Evolutionary conservation across 2,888 invertebrate species (phyloP).

Genomic region (Leptinotarsa tumamoca): DNA sequence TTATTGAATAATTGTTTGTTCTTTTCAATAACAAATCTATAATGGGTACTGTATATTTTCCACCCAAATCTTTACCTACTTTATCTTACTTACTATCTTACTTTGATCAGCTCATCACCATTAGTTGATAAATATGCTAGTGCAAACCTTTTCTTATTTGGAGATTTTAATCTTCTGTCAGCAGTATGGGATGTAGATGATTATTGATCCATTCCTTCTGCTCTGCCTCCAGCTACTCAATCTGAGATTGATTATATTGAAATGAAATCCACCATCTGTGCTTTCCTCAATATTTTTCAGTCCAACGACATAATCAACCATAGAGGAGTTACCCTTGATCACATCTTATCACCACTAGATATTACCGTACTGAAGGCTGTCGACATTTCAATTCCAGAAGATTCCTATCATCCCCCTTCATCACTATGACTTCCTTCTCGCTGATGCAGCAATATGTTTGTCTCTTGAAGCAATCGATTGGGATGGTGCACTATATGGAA

Average conservation of each 20-base stretch:
- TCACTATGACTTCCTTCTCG: too few relatives aligned
- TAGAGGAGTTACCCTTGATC: slow-evolving; percentile 21
- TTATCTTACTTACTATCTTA: slow-evolving; percentile 11
- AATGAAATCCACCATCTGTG: slow-evolving; percentile 21
- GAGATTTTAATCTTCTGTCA: slow-evolving; percentile 22
- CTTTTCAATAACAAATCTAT: slow-evolving; percentile 23
- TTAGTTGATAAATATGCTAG: slow-evolving; percentile 8
- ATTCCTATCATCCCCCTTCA: too few relatives aligned
- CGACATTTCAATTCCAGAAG: slow-evolving; percentile 23
- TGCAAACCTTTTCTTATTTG: slow-evolving; percentile 15
- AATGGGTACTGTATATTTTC: slow-evolving; percentile 25
- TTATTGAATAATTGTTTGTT: slow-evolving; percentile 18
- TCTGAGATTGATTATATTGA: slow-evolving; percentile 25
- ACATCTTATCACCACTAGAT: slow-evolving; percentile 17
- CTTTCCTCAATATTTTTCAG: slow-evolving; percentile 19
- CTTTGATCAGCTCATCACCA: slow-evolving; percentile 20
- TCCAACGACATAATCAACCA: slow-evolving; percentile 9
- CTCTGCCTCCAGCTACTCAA: slow-evolving; percentile 17
- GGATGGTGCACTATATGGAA: slow-evolving; percentile 20
- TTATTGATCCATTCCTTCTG: slow-evolving; percentile 29
- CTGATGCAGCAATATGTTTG: not conserved
- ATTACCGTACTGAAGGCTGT: slow-evolving; percentile 12
- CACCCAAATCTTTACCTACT: slow-evolving; percentile 23
- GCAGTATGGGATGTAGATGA: slow-evolving; percentile 25
- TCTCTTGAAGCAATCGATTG: slow-evolving; percentile 18